Base-by-base conservation (phyloP, 2,113 vertebrate genomes). In the Patagioenas fasciata region DNA sequence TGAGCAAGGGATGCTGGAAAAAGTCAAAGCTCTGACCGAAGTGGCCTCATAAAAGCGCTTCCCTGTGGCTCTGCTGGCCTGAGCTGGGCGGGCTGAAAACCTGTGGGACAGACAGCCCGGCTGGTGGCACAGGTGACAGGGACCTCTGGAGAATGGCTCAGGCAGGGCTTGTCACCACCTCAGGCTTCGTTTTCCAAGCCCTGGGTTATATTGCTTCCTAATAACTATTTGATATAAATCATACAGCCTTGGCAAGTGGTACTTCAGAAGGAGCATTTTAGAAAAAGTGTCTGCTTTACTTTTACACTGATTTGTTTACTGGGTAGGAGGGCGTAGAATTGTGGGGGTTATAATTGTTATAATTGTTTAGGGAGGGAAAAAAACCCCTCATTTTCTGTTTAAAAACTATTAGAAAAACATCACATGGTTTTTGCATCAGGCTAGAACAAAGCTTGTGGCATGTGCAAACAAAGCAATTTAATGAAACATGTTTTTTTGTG, bases 1-100 rank as follows among this genome's bases (percentile, higher is more conserved):
- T 26, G 0, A 13, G 69, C n/a, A 10, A 44, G 72, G 48, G 67
- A 5, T 13, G 3, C 8, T 24, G 29, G 66, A 0, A 10, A 53
- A 48, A 38, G 5, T 4, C 11, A 29, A 31, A 74, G 48, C 50
- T 75, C 17, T n/a, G 13, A 1, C 21, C 44, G 44, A 2, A 70
- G 24, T 15, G 36, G 71, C 62, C 32, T 34, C 13, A 4, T 26
- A 12, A 56, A 84, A 26, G 17, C 4, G 15, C 6, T 54, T n/a
- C 32, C 19, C 24, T 44, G 44, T 16, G 44, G 79, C 79, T 85
- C 16, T 8, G 53, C 21, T 11, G 36, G 31, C 36, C 75, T 79
- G 40, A 15, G 16, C 8, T 48, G 78, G 56, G 12, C 47, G 48
- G 44, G 44, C 58, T 2, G 11, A 24, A 62, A 51, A 15, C 7